These are phyloP conservation scores for Scatophagus argus DNA, from an alignment of 2,113 vertebrate genomes.

Conservation along the genomic window DNA sequence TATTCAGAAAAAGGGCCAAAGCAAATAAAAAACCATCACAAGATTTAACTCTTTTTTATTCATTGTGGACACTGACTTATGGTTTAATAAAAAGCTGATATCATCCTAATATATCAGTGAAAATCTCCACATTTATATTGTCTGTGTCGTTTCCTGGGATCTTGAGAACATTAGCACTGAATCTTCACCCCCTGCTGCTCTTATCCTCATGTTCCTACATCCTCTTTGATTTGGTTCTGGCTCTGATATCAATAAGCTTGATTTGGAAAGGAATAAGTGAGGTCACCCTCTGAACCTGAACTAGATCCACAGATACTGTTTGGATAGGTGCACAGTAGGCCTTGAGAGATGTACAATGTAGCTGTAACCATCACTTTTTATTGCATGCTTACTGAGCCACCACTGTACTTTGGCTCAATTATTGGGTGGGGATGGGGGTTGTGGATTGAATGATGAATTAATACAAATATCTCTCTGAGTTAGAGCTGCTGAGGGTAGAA, in stretches of 20 bases:
- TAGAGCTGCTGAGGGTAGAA: not conserved
- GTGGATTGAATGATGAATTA: conserved; percentile 42
- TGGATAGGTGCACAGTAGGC: conserved; percentile 71
- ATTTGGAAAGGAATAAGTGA: conserved; percentile 61
- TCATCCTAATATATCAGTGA: conserved; percentile 31
- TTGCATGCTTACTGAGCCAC: conserved; percentile 27
- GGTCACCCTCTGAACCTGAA: conserved; percentile 72
- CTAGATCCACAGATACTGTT: conserved; percentile 70
- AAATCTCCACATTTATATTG: conserved; percentile 12
- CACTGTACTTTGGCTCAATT: conserved; percentile 44
- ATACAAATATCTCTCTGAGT: conserved; percentile 23
- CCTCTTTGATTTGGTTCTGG: conserved; percentile 70
- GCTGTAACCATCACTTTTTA: conserved; percentile 49
- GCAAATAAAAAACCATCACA: conserved; percentile 5
- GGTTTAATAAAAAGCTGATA: conserved; percentile 39
- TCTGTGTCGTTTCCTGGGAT: conserved; percentile 39
- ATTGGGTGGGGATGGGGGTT: conserved; percentile 25
- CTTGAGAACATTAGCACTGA: conserved; percentile 50
- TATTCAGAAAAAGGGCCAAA: conserved; percentile 32
- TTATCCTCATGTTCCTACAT: conserved; percentile 41
- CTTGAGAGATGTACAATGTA: conserved; percentile 56
- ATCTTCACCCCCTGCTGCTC: conserved; percentile 39
- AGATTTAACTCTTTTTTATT: conserved; percentile 5
- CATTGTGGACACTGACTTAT: conserved; percentile 27
- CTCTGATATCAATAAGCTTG: conserved; percentile 64